A percentile compares a stretch with the other conserved stretches of the same genome.
Conservation (phyloP, 2,888 invertebrate genomes). For the Synanthedon vespiformis region DNA sequence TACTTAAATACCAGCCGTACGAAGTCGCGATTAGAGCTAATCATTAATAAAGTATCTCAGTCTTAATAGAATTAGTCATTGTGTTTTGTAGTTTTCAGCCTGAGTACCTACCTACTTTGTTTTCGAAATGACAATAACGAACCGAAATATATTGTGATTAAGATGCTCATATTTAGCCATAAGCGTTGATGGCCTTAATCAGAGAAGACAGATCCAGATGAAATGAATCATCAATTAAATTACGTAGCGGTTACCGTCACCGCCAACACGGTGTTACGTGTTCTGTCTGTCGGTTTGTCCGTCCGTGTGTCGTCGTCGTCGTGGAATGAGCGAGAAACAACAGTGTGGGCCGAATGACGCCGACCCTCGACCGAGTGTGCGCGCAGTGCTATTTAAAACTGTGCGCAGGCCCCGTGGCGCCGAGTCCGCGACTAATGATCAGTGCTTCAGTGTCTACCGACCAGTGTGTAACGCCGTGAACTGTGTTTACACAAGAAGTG, state of each 20-base stretch:
- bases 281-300: conserved; percentile 11
- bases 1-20: no score
- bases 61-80: no score
- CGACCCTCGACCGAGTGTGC: conserved; percentile 47
- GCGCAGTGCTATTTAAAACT: conserved; percentile 70
- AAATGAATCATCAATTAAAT: conserved; percentile 57
- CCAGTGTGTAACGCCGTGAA: conserved; percentile 52
- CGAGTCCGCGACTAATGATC: conserved; percentile 68
- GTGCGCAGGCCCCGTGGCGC: conserved; percentile 68
- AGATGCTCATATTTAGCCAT: conserved; percentile 6
- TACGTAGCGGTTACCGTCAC: conserved; percentile 31
- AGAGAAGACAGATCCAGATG: conserved; percentile 45
- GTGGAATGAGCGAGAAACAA: conserved; percentile 67
- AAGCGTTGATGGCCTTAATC: conserved; percentile 39
- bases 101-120: neutral
- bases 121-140: neutral
- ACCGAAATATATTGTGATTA: conserved; percentile 13
- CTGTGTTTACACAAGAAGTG: conserved; percentile 65
- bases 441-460: conserved; percentile 62
- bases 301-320: conserved; percentile 27
- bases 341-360: conserved; percentile 63
- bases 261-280: conserved; percentile 15
- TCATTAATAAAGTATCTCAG: no score
- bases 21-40: no score
- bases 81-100: no score